Evolutionary conservation across 2,113 vertebrate genomes (phyloP), one percentile per base, ranked within the genome.

Genomic region (Guaruba guarouba): DNA sequence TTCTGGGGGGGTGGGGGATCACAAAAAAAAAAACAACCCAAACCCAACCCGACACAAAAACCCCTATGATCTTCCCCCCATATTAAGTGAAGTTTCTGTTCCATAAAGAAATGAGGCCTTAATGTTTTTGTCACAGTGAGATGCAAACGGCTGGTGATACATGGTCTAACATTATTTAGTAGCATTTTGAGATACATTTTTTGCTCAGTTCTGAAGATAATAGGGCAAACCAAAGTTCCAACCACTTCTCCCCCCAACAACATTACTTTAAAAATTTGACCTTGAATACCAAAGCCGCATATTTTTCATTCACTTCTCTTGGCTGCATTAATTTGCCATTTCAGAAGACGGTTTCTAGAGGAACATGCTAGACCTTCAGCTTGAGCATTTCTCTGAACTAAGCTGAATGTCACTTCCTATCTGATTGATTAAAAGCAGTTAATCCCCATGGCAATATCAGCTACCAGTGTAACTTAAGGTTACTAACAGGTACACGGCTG

Each of bases 391-490:
- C 16, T 70, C 24, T 29, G 19, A 77, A 46, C 20, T 19, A 31
- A 64, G 49, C 19, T 41, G 37, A 82, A n/a, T 3, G 17, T 35
- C 54, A 35, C 33, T 68, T 49, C n/a, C 5, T 20, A 62, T 2
- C 16, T 23, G 9, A 4, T 2, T 3, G 3, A 15, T 6, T 63
- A 28, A 66, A 66, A 71, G 12, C 39, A 41, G 17, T 37, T 20
- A 9, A 48, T 8, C 3, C 17, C 25, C 7, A 11, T 1, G 4
- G 44, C 41, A 24, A 2, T 33, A 33, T 27, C 16, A 2, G 6
- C 20, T 57, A n/a, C 55, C 55, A 57, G 55, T 23, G 9, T 57
- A 57, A 57, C 33, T 57, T n/a, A 22, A 33, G 19, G 12, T 57
- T 33, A 57, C 18, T 18, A 55, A 44, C 24, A 18, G 37, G 52